A percentile compares a stretch with the other conserved stretches of the same genome.
These are phyloP conservation scores for Nilaparvata lugens DNA, from an alignment of 1,140 invertebrate species.

Conservation along the genomic window DNA sequence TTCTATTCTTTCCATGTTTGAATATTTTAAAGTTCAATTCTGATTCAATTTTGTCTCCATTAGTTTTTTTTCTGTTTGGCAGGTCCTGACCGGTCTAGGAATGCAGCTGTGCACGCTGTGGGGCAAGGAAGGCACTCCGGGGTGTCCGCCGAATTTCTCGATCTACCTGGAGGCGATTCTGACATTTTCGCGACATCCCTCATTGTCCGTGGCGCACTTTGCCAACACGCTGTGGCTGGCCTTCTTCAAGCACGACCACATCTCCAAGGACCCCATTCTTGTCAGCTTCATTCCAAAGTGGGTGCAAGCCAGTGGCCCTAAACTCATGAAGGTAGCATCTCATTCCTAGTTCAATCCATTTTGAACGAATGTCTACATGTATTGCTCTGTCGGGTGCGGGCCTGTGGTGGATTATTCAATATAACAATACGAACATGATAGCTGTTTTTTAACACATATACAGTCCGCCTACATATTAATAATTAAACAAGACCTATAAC, in stretches of 20 bases:
- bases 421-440: too few relatives aligned
- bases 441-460: too few relatives aligned
- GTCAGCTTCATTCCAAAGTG: conserved; percentile 64
- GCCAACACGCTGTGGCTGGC: conserved; percentile 68
- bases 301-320: conserved; percentile 63
- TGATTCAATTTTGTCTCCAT: neutral
- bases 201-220: conserved; percentile 63
- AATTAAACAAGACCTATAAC: too few relatives aligned
- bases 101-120: conserved; percentile 70
- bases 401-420: too few relatives aligned
- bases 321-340: conserved; percentile 61
- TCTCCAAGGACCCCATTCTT: conserved; percentile 58
- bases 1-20: conserved; percentile 2
- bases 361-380: too few relatives aligned
- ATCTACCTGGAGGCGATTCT: conserved; percentile 71
- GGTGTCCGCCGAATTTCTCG: conserved; percentile 60
- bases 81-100: conserved; percentile 69
- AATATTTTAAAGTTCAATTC: neutral
- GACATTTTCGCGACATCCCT: conserved; percentile 69
- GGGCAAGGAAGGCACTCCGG: conserved; percentile 56
- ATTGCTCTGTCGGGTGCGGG: too few relatives aligned
- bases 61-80: conserved; percentile 23
- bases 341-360: neutral
- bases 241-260: conserved; percentile 73
- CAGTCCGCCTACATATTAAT: too few relatives aligned